Base-by-base conservation (phyloP, 2,888 invertebrate species). In the Bugula neritina region DNA sequence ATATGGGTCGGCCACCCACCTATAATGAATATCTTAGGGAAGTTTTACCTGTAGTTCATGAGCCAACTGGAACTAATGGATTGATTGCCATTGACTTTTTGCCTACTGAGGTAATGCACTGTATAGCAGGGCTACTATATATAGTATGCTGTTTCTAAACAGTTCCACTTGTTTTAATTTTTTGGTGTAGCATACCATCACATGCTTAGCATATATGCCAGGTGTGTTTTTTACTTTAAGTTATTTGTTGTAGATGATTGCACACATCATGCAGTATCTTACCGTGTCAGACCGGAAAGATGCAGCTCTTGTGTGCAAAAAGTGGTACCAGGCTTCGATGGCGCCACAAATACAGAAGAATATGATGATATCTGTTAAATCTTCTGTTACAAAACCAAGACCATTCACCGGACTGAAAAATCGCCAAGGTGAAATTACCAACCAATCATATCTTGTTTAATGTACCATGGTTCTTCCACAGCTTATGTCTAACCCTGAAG, bases 271-370 rank as follows among this genome's bases (percentile, higher is more conserved):
- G 77, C 74, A 77, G 27, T 84, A 77, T 73, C 78, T 84, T 69
- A 77, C 78, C 31, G 87, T 88, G 76, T 86, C 89, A 0, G 91
- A 91, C 79, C 85, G 89, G 76, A 88, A 89, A 81, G 85, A 87
- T 69, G 89, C 89, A 54, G 88, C 89, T 75, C 86, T 89, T 76
- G 89, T 90, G 31, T 90, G 89, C 79, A 86, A 83, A 25, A 84
- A 87, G 0, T 91, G 91, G 90, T 88, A 89, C 75, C 86, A 88
- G 74, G 90, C 90, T 21, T 88, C 89, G 3, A 87, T 89, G 77
- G 88, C 90, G 77, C 84, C 84, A 0, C 86, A 87, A 74, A 87
- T 87, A 74, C 87, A 88, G 76, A 81, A 87, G 73, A 87, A 87
- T 72, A 87, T 88, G 81, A 83, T 86, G 35, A 84, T 87, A 69